These are phyloP conservation scores for Pseudolycoriella hygida DNA, from an alignment of 2,888 invertebrate genomes.

Conservation along the genomic window DNA sequence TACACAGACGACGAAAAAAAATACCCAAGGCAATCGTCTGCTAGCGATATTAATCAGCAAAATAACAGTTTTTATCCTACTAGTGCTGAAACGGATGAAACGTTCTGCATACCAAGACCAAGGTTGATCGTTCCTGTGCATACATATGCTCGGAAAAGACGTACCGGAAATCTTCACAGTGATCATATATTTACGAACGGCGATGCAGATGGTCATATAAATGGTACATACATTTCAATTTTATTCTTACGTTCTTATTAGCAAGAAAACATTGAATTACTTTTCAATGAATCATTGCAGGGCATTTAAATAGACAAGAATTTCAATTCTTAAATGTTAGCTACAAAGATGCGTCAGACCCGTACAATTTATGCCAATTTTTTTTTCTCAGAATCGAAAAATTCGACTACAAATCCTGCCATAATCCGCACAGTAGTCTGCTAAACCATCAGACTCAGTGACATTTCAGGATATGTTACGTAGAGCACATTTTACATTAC, in stretches of 20 bases:
- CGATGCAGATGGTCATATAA: not conserved
- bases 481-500: too few species aligned
- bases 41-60: not conserved
- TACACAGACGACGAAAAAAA: not conserved
- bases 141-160: slow-evolving; percentile 64
- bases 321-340: too few species aligned
- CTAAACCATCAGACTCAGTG: too few species aligned
- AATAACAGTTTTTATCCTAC: slow-evolving; percentile 18
- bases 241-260: not conserved
- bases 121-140: slow-evolving; percentile 76
- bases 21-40: not conserved
- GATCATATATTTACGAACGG: not conserved
- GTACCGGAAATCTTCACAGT: slow-evolving; percentile 52
- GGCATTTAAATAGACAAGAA: too few species aligned
- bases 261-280: not conserved
- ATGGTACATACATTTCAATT: not conserved
- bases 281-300: too few species aligned
- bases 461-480: too few species aligned
- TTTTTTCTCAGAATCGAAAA: too few species aligned
- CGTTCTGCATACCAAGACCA: slow-evolving; percentile 70
- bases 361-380: too few species aligned
- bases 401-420: too few species aligned
- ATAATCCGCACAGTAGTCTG: too few species aligned
- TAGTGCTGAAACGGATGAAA: slow-evolving; percentile 38
- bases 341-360: too few species aligned